Base-by-base conservation (phyloP, 2,113 vertebrate genomes). In the Saccopteryx leptura region DNA sequence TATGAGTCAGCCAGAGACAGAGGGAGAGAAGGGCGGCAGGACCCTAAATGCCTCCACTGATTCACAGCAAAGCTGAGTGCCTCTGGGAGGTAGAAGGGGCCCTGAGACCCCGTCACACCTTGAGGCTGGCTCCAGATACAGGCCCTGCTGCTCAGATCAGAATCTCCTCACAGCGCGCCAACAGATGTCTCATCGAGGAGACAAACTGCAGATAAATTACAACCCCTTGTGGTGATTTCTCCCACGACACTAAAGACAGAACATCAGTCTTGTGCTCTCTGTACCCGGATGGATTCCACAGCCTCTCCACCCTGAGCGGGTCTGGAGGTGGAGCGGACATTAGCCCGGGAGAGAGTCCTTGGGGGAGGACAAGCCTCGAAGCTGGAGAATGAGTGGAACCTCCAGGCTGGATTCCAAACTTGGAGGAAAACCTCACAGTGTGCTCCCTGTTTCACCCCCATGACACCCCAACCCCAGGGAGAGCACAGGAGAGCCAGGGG, bases 171-270 rank as follows among this genome's bases (percentile, higher is more conserved):
- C 54, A 18, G 48, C 92, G 12, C 0, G 7, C 56, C 94, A 76
- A 7, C 91, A 92, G 87, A 84, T 63, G 85, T 87, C 78, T 90
- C 2, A 5, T n/a, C 1, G 21, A 76, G 89, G 80, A 86, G 61
- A 94, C 63, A 94, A 79, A 88, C 1, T 39, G 63, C 91, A 60
- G 39, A 79, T 69, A 94, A 90, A 94, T 85, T 85, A 91, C 92
- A 88, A 76, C 88, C 84, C 76, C 66, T 50, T 60, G 76, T 80
- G 96, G 91, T 93, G 95, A 92, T 52, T 92, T 97, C 91, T 84
- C 96, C 95, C 94, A 94, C 23, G 3, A 84, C 90, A 78, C 96
- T 94, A 96, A 97, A 97, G 88, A 58, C 83, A 92, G 95, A 72
- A 23, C 50, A 10, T 81, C 84, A 54, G 4, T 61, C 87, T 97